These are phyloP conservation scores for Panthera leo DNA, from an alignment of 2,113 vertebrate species.

Conservation along the genomic window DNA sequence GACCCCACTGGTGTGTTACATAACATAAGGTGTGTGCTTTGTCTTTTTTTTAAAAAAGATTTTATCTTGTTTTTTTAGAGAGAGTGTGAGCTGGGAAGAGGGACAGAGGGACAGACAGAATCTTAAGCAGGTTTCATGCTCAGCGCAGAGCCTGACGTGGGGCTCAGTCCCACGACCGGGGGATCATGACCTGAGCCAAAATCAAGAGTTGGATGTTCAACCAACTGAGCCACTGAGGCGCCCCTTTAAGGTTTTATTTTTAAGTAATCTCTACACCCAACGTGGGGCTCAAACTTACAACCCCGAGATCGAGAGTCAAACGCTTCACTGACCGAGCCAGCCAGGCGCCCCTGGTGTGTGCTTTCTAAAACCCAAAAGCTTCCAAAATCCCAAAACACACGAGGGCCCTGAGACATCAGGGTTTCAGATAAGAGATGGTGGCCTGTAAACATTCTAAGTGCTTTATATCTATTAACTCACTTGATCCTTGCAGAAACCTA, in stretches of 20 bases:
- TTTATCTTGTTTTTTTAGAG: too few relatives aligned
- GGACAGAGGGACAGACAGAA: too few relatives aligned
- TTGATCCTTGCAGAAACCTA: not conserved
- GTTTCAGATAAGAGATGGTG: not conserved
- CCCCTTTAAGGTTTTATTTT: too few relatives aligned
- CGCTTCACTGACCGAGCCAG: not conserved
- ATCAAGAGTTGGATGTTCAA: too few relatives aligned
- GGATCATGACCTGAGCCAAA: too few relatives aligned
- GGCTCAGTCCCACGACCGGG: too few relatives aligned
- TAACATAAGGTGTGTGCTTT: not conserved
- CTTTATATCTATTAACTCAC: not conserved
- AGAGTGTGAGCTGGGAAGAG: too few relatives aligned
- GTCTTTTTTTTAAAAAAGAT: too few relatives aligned
- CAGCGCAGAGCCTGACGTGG: too few relatives aligned
- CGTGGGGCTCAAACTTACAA: not conserved
- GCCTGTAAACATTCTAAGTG: not conserved
- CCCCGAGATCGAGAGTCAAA: not conserved
- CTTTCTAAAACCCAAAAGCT: not conserved
- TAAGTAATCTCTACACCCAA: not conserved
- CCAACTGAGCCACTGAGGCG: too few relatives aligned
- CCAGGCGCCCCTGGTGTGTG: not conserved
- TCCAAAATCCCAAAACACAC: not conserved
- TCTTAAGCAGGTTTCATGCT: too few relatives aligned
- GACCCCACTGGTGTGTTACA: not conserved
- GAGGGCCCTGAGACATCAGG: not conserved